These are phyloP conservation scores for Lindbergichthys nudifrons DNA, from an alignment of 2,797 vertebrate genomes.

Conservation along the genomic window DNA sequence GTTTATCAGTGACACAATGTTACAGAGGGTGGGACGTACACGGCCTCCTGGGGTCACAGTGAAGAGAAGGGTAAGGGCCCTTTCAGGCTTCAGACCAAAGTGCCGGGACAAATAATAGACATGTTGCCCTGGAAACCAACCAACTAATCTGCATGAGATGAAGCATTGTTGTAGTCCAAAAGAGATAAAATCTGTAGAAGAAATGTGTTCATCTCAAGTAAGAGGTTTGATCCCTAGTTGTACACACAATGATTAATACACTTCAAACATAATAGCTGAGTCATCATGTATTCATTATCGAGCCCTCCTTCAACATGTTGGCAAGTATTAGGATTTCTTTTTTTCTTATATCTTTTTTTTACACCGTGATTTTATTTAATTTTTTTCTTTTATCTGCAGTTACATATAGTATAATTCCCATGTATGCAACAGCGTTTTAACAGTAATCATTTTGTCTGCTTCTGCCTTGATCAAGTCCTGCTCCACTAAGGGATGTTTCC, in stretches of 20 bases:
- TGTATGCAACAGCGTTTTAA: background rate
- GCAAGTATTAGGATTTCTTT: constrained; percentile 26
- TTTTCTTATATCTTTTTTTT: constrained; percentile 14
- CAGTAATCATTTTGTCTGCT: background rate
- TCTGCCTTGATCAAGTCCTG: constrained; percentile 18
- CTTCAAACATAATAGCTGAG: constrained; percentile 27
- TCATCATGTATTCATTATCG: constrained; percentile 26
- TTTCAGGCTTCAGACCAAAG: constrained; percentile 43
- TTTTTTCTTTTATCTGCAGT: constrained; percentile 8
- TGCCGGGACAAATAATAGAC: constrained; percentile 59
- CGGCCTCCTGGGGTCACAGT: constrained; percentile 45
- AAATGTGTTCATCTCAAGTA: constrained; percentile 20
- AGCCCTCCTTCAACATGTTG: constrained; percentile 38
- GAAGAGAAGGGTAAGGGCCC: constrained; percentile 46
- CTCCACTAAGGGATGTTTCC: constrained; percentile 12
- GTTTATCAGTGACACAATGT: constrained; percentile 67
- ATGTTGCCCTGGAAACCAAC: constrained; percentile 61
- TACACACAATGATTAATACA: constrained; percentile 21
- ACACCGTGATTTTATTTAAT: constrained; percentile 1
- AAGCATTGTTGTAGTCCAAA: constrained; percentile 24
- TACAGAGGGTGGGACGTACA: constrained; percentile 37
- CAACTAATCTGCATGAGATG: constrained; percentile 45
- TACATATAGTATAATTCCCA: constrained; percentile 5
- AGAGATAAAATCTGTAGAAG: constrained; percentile 11
- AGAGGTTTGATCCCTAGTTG: background rate